Conservation (phyloP, 2,888 invertebrate species). For the Polydrusus tereticollis region DNA sequence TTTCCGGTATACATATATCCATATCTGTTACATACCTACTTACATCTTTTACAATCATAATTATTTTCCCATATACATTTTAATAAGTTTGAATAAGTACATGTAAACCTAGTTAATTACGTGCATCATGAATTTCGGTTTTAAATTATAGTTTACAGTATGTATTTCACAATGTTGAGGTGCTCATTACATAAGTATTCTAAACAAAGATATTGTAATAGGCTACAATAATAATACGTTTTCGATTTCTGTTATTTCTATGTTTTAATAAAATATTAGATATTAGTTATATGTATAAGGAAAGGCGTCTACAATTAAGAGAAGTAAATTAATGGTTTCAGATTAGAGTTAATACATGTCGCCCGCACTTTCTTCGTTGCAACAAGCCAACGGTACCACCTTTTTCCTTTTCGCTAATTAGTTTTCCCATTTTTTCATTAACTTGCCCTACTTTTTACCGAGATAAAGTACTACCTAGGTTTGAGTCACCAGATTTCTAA, state of each 20-base stretch:
- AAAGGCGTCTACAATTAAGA: conserved; percentile 13
- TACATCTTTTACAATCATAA: too few relatives aligned
- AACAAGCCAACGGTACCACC: conserved; percentile 33
- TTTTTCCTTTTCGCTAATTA: conserved; percentile 38
- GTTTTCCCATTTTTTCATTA: conserved; percentile 23
- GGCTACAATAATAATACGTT: conserved; percentile 1
- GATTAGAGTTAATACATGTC: conserved; percentile 29
- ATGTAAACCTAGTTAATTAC: not conserved
- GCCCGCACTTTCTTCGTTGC: conserved; percentile 28
- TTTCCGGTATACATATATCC: too few relatives aligned
- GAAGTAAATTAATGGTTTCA: conserved; percentile 17
- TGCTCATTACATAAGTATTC: not conserved
- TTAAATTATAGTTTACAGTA: conserved; percentile 10
- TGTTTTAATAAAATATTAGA: conserved; percentile 22
- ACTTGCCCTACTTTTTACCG: conserved; percentile 22
- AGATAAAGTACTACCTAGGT: conserved; percentile 1
- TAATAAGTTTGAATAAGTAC: not conserved
- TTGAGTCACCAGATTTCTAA: conserved; percentile 22
- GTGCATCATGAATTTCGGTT: not conserved
- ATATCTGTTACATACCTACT: too few relatives aligned
- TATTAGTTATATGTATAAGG: conserved; percentile 7
- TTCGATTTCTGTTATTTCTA: conserved; percentile 11
- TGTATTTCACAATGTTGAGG: conserved; percentile 17
- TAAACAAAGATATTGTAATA: conserved; percentile 11
- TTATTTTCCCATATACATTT: not conserved